Conservation (phyloP, 2,113 vertebrate species). For the Thamnaconus septentrionalis region DNA sequence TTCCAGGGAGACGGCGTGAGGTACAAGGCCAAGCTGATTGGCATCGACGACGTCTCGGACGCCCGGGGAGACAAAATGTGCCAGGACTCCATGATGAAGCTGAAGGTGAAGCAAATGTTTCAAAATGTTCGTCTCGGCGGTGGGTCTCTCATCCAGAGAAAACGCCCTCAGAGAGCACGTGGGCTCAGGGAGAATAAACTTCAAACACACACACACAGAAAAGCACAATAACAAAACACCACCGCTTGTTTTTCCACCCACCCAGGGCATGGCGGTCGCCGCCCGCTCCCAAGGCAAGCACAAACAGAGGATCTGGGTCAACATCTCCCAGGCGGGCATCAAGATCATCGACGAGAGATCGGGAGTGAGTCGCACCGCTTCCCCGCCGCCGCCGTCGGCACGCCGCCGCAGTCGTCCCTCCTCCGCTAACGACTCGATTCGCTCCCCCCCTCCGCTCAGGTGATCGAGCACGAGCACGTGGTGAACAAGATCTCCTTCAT, state of each 20-base stretch:
- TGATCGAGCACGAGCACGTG: constrained; percentile 94
- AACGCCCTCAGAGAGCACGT: not conserved
- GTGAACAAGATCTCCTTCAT: constrained; percentile 98
- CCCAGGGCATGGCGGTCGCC: constrained; percentile 91
- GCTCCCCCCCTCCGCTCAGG: constrained; percentile 66
- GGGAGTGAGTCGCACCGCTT: constrained; percentile 81
- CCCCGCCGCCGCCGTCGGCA: not conserved
- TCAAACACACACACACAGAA: not conserved
- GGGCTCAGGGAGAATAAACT: too few relatives aligned
- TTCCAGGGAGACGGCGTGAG: constrained; percentile 93
- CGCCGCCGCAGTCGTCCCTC: too few relatives aligned
- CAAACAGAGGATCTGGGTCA: constrained; percentile 94
- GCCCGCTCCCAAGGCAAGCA: constrained; percentile 96
- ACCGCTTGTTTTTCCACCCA: not conserved
- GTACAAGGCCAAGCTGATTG: constrained; percentile 96
- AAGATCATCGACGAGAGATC: constrained; percentile 95
- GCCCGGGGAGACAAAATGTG: constrained; percentile 97
- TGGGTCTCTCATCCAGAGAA: not conserved
- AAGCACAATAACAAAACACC: too few relatives aligned
- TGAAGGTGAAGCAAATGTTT: constrained; percentile 81
- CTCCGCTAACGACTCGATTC: not conserved
- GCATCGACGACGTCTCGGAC: constrained; percentile 90
- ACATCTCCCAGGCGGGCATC: constrained; percentile 92
- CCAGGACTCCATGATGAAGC: constrained; percentile 99
- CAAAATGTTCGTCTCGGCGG: not conserved